Evolutionary conservation across 2,797 vertebrate genomes (phyloP).

Genomic region (Ceryle rudis): DNA sequence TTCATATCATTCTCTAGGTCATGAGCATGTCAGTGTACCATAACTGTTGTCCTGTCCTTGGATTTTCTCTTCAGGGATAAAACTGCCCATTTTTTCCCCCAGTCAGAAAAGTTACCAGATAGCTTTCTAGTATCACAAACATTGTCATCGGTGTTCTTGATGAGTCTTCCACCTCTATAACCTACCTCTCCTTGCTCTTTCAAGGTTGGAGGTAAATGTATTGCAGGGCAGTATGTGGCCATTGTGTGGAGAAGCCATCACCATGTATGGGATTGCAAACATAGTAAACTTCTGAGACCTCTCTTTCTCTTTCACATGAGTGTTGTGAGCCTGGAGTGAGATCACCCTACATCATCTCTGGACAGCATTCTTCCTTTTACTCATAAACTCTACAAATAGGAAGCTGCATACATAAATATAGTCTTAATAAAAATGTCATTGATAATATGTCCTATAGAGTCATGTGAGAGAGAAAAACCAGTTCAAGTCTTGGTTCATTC

Average conservation of each 20-base stretch:
- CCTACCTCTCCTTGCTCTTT: not conserved
- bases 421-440: not conserved
- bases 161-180: not conserved
- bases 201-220: not conserved
- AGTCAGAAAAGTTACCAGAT: not conserved
- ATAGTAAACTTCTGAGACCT: not conserved
- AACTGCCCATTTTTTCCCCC: not conserved
- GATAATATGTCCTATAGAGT: accelerated
- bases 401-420: not conserved
- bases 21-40: not conserved
- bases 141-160: accelerated
- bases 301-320: not conserved
- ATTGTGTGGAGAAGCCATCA: not conserved
- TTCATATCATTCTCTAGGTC: not conserved
- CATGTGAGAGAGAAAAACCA: not conserved
- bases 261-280: not conserved
- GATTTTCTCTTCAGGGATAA: not conserved
- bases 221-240: not conserved
- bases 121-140: not conserved
- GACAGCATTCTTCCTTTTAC: not conserved
- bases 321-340: not conserved
- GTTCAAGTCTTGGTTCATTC: not conserved
- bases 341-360: not conserved
- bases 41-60: not conserved
- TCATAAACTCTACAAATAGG: not conserved